These are phyloP conservation scores for Botia kubotai DNA, from an alignment of 2,797 vertebrate genomes.

Conservation along the genomic window DNA sequence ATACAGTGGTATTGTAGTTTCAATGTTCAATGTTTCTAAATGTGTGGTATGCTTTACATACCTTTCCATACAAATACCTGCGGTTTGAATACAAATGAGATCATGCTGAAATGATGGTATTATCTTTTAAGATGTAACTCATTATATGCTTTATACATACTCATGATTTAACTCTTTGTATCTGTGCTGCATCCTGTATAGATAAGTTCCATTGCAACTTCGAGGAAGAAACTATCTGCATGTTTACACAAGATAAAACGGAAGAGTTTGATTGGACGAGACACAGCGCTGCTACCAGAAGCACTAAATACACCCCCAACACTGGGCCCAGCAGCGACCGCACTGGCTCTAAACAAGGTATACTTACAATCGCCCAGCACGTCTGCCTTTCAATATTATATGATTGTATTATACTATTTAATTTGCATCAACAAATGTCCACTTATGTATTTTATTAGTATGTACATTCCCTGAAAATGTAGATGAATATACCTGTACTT, in stretches of 20 bases:
- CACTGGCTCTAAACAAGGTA: constrained; percentile 91
- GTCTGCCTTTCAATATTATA: constrained; percentile 16
- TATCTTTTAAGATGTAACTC: neutral
- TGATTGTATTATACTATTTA: neutral
- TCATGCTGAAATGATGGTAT: neutral
- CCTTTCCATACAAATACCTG: too few species aligned
- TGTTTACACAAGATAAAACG: constrained; percentile 91
- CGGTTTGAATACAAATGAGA: neutral
- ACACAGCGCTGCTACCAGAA: constrained; percentile 89
- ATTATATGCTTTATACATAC: too few species aligned
- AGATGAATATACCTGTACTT: neutral
- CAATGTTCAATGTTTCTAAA: too few species aligned
- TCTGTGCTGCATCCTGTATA: constrained; percentile 64
- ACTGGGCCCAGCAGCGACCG: constrained; percentile 91
- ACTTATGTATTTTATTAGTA: neutral
- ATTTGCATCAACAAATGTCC: neutral
- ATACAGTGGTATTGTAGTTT: too few species aligned
- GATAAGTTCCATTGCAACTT: constrained; percentile 96
- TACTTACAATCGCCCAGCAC: constrained; percentile 22
- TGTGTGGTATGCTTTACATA: neutral
- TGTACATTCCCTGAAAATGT: neutral
- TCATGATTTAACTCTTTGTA: neutral
- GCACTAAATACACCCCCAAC: constrained; percentile 93
- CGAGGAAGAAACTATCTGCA: constrained; percentile 91
- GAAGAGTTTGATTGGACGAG: constrained; percentile 96